phyloP scores from a whole-genome alignment of 1,140 invertebrate genomes.

The Nomia melanderi region DNA sequence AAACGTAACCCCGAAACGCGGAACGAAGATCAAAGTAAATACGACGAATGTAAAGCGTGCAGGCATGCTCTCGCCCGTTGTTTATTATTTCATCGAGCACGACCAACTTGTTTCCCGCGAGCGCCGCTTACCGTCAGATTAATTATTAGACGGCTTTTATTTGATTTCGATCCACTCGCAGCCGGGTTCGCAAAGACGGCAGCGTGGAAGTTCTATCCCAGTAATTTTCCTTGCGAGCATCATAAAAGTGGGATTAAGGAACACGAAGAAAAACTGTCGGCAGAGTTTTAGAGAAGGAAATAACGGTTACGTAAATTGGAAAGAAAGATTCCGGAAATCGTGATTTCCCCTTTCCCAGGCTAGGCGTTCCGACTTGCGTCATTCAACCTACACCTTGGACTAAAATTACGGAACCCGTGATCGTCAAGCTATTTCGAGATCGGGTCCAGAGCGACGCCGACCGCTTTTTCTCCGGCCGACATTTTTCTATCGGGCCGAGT shows the following conservation, averaged over 20 bases:
- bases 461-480: background rate
- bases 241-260: too few relatives aligned
- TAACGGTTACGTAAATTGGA: too few relatives aligned
- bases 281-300: too few relatives aligned
- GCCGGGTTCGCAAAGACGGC: too few relatives aligned
- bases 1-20: background rate
- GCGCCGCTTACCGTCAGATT: background rate
- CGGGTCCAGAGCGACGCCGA: conserved; percentile 32
- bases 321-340: background rate
- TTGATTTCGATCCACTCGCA: too few relatives aligned
- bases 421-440: conserved; percentile 72
- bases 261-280: too few relatives aligned
- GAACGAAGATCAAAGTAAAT: conserved; percentile 1
- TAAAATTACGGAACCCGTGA: conserved; percentile 75
- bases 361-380: conserved; percentile 71
- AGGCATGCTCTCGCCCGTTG: background rate
- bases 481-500: conserved; percentile 4
- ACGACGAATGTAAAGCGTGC: background rate
- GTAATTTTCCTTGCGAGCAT: too few relatives aligned
- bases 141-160: background rate
- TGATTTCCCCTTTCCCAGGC: conserved; percentile 69
- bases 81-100: background rate
- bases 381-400: conserved; percentile 76
- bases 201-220: too few relatives aligned
- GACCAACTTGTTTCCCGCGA: background rate